Base-by-base conservation (phyloP, 2,888 invertebrate species). In the Pyrochroa serraticornis region DNA sequence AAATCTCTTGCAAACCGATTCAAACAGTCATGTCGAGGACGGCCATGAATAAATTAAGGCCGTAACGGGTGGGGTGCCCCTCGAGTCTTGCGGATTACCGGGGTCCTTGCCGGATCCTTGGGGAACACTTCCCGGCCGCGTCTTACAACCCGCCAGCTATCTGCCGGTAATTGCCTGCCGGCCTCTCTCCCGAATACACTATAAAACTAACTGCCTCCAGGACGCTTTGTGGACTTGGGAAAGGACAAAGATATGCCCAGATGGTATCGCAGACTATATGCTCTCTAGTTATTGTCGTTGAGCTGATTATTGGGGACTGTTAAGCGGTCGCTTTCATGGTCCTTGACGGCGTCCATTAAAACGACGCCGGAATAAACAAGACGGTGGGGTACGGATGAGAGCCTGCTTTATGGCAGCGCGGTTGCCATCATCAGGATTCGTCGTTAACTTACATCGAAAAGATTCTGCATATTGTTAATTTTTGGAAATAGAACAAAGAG, bases 21-120 rank as follows among this genome's bases (percentile, higher is more conserved):
- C 74, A 72, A 75, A 74, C 75, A 73, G 76, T 76, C 76, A 72
- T 75, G 76, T 75, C 73, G 74, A 71, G 73, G 70, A 74, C 72
- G 70, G 75, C 75, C 76, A 77, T 77, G 77, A 77, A 77, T 77
- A 77, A 77, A 77, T 77, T 77, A 77, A 63, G 70, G 68, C 71
- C 66, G 67, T 71, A 72, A 72, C 71, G 67, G 57, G 64, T 67
- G 71, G 69, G 66, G 71, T 65, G 71, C 63, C 70, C 66, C 72
- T 66, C 67, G 73, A 74, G 74, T 73, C 75, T 75, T 74, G 75
- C 67, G 75, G 75, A 75, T 75, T 75, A 75, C 71, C 64, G 72
- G 70, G 67, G 67, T 65, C 66, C 72, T 72, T 72, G 65, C 71
- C 64, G 62, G 49, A 64, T 72, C 72, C 71, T 75, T 73, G 67